Conservation (phyloP, 2,797 vertebrate genomes). For the Coccyzus lansbergi region DNA sequence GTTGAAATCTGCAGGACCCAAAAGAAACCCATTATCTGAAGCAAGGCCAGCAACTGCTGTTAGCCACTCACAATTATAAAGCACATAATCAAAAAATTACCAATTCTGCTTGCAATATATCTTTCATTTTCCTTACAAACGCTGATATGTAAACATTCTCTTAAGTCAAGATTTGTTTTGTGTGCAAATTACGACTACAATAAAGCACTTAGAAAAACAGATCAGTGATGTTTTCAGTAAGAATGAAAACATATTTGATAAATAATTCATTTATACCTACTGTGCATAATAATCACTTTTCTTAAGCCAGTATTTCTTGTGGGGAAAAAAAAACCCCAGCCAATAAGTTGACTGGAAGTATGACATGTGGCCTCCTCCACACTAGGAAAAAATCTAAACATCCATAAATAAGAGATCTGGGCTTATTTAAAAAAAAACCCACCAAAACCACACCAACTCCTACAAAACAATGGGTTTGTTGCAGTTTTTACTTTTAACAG, state of each 20-base stretch:
- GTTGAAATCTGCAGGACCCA: background rate
- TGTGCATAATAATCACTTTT: conserved; percentile 76
- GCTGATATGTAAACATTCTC: conserved; percentile 73
- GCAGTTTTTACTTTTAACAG: background rate
- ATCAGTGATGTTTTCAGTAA: conserved; percentile 70
- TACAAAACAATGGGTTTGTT: background rate
- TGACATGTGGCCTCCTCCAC: background rate
- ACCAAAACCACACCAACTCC: background rate
- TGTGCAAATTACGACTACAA: conserved; percentile 74
- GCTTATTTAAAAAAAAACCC: background rate
- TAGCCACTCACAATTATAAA: too few relatives aligned
- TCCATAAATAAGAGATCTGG: background rate
- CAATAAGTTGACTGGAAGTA: conserved; percentile 57
- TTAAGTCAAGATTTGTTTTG: conserved; percentile 72
- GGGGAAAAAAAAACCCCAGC: conserved; percentile 26
- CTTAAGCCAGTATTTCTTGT: conserved; percentile 62
- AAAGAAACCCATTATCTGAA: background rate
- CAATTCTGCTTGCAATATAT: conserved; percentile 49
- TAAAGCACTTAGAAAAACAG: conserved; percentile 60
- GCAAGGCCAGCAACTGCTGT: too few relatives aligned
- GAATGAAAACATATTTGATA: conserved; percentile 78
- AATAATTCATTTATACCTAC: conserved; percentile 81
- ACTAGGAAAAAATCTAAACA: background rate
- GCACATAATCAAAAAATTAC: background rate
- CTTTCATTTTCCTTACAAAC: conserved; percentile 70